Conservation (phyloP, 2,888 invertebrate species). For the Nipponacmea schrenckii region DNA sequence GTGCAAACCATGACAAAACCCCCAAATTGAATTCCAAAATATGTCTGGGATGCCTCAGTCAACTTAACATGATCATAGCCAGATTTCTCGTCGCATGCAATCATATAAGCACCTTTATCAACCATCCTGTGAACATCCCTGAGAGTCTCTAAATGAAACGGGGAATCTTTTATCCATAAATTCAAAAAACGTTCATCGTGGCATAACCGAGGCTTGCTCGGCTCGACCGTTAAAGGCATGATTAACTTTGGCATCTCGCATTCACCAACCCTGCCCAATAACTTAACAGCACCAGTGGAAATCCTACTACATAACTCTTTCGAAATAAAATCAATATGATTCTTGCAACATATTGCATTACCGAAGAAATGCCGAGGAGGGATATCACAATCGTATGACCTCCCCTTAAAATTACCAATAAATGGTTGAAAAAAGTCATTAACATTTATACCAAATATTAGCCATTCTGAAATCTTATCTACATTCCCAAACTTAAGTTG, state of each 20-base stretch:
- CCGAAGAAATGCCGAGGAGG: slow-evolving; percentile 22
- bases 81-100: too few relatives aligned
- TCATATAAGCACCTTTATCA: too few relatives aligned
- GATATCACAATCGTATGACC: slow-evolving; percentile 17
- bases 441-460: slow-evolving; percentile 14
- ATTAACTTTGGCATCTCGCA: slow-evolving; percentile 12
- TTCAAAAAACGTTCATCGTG: too few relatives aligned
- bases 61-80: too few relatives aligned
- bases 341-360: slow-evolving; percentile 10
- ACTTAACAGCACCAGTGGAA: slow-evolving; percentile 15
- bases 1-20: too few relatives aligned
- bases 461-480: slow-evolving; percentile 10
- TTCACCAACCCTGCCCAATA: slow-evolving; percentile 15
- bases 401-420: slow-evolving; percentile 23
- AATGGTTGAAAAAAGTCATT: slow-evolving; percentile 16
- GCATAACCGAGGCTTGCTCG: too few relatives aligned
- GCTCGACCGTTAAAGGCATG: not conserved
- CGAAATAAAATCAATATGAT: not conserved
- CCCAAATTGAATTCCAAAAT: too few relatives aligned
- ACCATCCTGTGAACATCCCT: too few relatives aligned
- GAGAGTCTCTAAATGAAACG: too few relatives aligned
- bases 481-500: not conserved
- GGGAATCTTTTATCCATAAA: too few relatives aligned
- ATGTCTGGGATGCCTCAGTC: too few relatives aligned
- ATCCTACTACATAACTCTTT: slow-evolving; percentile 16